Base-by-base conservation (phyloP, 2,888 invertebrate genomes). In the Synergus laeviventris region DNA sequence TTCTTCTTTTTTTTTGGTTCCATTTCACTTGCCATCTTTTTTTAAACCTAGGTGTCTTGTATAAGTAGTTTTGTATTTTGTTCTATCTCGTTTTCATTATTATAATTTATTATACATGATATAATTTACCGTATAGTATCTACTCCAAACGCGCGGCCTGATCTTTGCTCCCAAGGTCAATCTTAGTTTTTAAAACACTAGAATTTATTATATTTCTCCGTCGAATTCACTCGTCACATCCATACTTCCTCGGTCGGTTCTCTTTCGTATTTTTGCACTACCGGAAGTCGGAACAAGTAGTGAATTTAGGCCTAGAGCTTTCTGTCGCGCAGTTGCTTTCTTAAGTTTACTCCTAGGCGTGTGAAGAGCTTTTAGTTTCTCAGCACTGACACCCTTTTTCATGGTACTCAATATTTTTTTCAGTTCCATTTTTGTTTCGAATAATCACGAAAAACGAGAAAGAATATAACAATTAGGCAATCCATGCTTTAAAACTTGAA, bases 161-260 rank as follows among this genome's bases (percentile, higher is more conserved):
- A 76, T 59, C 78, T 77, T 79, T 79, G 78, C 73, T 79, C 74
- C 74, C 75, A 78, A 78, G 59, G 74, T 78, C 64, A 78, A 78
- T 78, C 54, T 74, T 78, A 76, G 73, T 78, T 66, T 78, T 64
- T 76, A 66, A 66, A 49, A 70, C 70, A 31, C 45, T 49, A 49
- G 45, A 49, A 70, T 70, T 56, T 45, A 49, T 49, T 66, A 49
- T 45, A 24, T 66, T 45, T 49, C 42, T 31, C 42, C 24, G n/a
- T 70, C 31, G 45, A 49, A 70, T 70, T 70, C 49, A 70, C n/a
- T 70, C 70, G 45, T 70, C 70, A 70, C 70, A 70, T 42, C 42
- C 70, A 64, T 64, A 39, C 64, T 39, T 42, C 18, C 12, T 70
- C n/a, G 39, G 70, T 70, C 70, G 45, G 42, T 49, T 70, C n/a